Conservation (phyloP, 2,888 invertebrate genomes). For the Megastigmus dorsalis region DNA sequence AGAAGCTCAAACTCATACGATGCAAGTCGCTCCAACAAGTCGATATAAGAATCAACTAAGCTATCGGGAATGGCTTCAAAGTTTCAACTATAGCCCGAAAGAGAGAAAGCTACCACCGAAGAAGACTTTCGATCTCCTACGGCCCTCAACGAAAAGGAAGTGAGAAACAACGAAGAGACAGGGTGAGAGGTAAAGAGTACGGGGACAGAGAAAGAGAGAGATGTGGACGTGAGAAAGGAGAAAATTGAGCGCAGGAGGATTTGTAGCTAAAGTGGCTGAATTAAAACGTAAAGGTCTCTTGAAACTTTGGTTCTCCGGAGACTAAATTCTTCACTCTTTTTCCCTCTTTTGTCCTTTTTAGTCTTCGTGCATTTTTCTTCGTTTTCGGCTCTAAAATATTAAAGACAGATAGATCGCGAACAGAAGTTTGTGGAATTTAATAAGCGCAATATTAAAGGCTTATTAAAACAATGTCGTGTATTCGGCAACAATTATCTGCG, state of each 20-base stretch:
- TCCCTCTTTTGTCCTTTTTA: too few species aligned
- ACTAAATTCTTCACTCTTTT: background rate
- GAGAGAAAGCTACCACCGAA: background rate
- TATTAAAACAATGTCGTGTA: too few species aligned
- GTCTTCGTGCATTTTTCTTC: too few species aligned
- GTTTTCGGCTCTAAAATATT: too few species aligned
- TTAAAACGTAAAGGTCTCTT: conserved; percentile 42
- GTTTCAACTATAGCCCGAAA: conserved; percentile 19
- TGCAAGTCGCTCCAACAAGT: background rate
- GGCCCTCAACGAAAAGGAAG: too few species aligned
- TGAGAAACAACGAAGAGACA: background rate
- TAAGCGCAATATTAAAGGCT: too few species aligned
- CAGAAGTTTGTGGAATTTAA: too few species aligned
- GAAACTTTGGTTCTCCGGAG: conserved; percentile 20
- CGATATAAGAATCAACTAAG: conserved; percentile 38
- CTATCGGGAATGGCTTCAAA: conserved; percentile 25
- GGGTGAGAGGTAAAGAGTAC: background rate
- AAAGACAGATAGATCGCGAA: too few species aligned
- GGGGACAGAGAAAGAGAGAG: too few species aligned
- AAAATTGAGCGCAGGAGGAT: conserved; percentile 40
- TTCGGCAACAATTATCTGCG: too few species aligned
- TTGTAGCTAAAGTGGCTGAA: conserved; percentile 35
- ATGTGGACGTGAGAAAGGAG: background rate
- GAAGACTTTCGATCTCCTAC: background rate
- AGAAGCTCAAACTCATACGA: conserved; percentile 10